Percentiles rank a stretch among this genome's conserved stretches.
Conservation (phyloP, 2,113 vertebrate species). For the Carollia perspicillata region DNA sequence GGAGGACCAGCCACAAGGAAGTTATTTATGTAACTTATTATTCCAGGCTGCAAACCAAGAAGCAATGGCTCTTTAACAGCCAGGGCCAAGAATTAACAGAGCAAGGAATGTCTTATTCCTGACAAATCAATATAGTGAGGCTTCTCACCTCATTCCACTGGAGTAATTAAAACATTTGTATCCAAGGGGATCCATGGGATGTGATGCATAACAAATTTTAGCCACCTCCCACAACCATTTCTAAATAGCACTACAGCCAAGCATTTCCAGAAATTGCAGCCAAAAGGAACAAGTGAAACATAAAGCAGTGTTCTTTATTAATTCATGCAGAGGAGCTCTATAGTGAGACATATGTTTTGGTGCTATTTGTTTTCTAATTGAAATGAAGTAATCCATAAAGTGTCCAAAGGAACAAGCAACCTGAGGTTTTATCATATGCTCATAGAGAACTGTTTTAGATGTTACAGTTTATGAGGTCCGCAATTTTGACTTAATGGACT, state of each 20-base stretch:
- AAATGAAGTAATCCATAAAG: slow-evolving; percentile 37
- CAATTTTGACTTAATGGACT: neutral
- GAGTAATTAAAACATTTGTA: slow-evolving; percentile 69
- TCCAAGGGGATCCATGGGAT: slow-evolving; percentile 33
- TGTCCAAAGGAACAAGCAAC: neutral
- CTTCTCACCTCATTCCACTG: slow-evolving; percentile 51
- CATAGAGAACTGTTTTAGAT: neutral
- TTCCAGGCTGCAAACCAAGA: slow-evolving; percentile 62
- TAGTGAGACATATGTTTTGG: neutral
- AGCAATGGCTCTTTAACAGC: slow-evolving; percentile 55
- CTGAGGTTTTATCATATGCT: slow-evolving; percentile 13
- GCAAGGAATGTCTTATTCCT: slow-evolving; percentile 30
- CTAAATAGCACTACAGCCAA: neutral
- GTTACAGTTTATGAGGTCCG: neutral
- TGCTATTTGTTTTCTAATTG: slow-evolving; percentile 33
- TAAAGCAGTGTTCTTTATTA: neutral
- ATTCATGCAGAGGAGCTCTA: neutral
- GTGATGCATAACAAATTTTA: slow-evolving; percentile 1
- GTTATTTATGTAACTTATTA: slow-evolving; percentile 72
- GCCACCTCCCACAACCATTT: neutral
- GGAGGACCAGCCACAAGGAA: slow-evolving; percentile 29
- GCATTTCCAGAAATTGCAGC: slow-evolving; percentile 12
- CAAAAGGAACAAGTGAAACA: neutral
- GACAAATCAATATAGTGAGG: slow-evolving; percentile 45
- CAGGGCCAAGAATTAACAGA: slow-evolving; percentile 55